Conservation (phyloP, 2,113 vertebrate species). For the Caretta caretta region DNA sequence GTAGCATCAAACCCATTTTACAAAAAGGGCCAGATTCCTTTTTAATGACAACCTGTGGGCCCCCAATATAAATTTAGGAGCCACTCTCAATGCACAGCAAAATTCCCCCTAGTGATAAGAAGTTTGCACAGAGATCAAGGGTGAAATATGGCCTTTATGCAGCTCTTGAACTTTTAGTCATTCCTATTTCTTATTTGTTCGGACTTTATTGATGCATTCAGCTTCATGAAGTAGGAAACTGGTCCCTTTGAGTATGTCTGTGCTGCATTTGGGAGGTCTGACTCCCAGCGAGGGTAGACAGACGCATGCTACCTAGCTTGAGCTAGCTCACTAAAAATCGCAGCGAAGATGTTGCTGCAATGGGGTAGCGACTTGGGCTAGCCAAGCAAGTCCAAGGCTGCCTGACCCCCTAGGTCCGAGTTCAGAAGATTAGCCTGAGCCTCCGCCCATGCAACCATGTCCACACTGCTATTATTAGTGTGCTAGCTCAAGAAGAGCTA, state of each 20-base stretch:
- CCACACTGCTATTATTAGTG: neutral
- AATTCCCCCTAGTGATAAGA: neutral
- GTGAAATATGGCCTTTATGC: accelerated
- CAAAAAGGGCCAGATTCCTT: neutral
- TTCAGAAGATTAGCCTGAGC: neutral
- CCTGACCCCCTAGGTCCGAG: neutral
- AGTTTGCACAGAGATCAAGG: neutral
- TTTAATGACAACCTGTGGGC: neutral
- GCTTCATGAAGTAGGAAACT: neutral
- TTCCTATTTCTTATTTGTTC: neutral
- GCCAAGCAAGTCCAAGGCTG: neutral
- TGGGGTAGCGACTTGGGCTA: neutral
- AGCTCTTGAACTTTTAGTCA: neutral
- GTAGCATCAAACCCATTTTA: neutral
- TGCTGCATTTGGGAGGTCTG: neutral
- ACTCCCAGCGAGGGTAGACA: neutral
- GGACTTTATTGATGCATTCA: neutral
- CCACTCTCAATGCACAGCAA: neutral
- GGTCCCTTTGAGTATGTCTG: neutral
- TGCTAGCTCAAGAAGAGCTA: neutral
- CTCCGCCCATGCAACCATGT: neutral
- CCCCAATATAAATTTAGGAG: neutral
- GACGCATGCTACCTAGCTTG: neutral
- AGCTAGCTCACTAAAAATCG: neutral
- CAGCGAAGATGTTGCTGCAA: neutral